These are phyloP conservation scores for Apostichopus japonicus DNA, from an alignment of 35 echinoderm and acorn worm genomes.

Conservation along the genomic window DNA sequence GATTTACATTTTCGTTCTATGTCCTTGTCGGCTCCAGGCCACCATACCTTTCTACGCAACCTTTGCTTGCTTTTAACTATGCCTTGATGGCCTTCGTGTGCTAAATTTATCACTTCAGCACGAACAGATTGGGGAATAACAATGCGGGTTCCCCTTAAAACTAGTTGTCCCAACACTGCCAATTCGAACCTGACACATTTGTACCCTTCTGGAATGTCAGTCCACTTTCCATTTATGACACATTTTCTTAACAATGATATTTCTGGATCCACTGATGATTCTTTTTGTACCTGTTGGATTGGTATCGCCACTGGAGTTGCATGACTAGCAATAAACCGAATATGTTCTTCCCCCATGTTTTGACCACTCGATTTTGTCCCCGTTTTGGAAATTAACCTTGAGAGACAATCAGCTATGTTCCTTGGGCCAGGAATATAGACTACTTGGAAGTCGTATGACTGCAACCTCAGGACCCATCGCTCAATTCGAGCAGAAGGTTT, in stretches of 20 bases:
- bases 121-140: conserved; percentile 45
- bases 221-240: neutral
- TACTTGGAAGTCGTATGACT: neutral
- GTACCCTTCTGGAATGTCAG: neutral
- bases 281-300: neutral
- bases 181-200: conserved; percentile 9
- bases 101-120: conserved; percentile 7
- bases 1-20: too few species aligned
- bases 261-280: neutral
- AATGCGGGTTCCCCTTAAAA: conserved; percentile 30
- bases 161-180: neutral
- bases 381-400: neutral
- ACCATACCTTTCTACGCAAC: conserved; percentile 58
- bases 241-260: conserved; percentile 6
- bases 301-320: too few species aligned
- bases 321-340: neutral
- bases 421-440: conserved; percentile 44
- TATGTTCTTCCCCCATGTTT: neutral
- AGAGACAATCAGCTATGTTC: conserved; percentile 57
- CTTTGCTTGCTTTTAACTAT: conserved; percentile 47
- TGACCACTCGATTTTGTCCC: conserved; percentile 3
- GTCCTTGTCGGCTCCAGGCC: conserved; percentile 30
- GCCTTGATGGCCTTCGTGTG: conserved; percentile 64
- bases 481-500: conserved; percentile 31
- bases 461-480: conserved; percentile 10